Evolutionary conservation across 2,888 invertebrate species (phyloP).

Genomic region (Cyaniris semiargus): DNA sequence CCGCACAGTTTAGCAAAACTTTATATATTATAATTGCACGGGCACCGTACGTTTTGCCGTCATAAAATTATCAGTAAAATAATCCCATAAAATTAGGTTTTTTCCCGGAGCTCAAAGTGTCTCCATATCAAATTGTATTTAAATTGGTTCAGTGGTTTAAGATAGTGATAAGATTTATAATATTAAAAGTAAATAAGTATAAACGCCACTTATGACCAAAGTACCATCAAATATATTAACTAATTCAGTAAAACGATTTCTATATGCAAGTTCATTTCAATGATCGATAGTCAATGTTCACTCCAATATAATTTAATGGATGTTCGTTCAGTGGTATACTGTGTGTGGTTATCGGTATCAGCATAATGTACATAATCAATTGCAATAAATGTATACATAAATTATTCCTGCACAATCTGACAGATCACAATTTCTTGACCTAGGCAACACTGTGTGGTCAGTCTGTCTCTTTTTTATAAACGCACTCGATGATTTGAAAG

Average conservation of each 20-base stretch:
- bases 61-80: too few species aligned
- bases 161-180: too few species aligned
- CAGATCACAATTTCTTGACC: slow-evolving; percentile 27
- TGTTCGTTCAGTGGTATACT: slow-evolving; percentile 3
- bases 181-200: neutral
- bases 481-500: neutral
- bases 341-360: slow-evolving; percentile 33
- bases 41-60: too few species aligned
- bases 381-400: slow-evolving; percentile 30
- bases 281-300: slow-evolving; percentile 8
- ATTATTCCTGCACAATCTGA: slow-evolving; percentile 29
- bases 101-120: too few species aligned
- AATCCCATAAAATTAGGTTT: too few species aligned
- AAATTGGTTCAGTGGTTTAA: too few species aligned
- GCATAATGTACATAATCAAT: slow-evolving; percentile 33
- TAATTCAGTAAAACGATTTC: neutral
- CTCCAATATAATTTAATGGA: slow-evolving; percentile 20
- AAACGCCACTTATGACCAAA: neutral
- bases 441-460: slow-evolving; percentile 7
- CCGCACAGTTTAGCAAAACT: too few species aligned
- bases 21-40: too few species aligned
- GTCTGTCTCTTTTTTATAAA: neutral
- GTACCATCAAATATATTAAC: neutral
- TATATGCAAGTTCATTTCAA: neutral
- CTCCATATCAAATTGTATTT: too few species aligned